Percentiles rank a stretch among this genome's conserved stretches.
These are phyloP conservation scores for Anolis carolinensis DNA, from an alignment of 2,113 vertebrate species.

Conservation along the genomic window DNA sequence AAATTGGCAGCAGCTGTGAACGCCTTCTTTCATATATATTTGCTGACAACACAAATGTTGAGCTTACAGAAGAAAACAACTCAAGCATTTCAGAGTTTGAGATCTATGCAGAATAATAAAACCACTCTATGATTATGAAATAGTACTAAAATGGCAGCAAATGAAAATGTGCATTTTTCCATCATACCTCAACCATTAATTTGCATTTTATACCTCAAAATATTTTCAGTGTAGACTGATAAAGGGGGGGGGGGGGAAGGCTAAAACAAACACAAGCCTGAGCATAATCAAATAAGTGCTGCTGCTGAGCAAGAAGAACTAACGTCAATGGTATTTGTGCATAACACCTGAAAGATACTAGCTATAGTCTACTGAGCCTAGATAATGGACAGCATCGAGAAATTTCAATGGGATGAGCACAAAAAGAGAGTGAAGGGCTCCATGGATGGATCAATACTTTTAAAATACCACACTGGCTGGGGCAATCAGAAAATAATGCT, in stretches of 20 bases:
- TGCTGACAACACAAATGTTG: slow-evolving; percentile 62
- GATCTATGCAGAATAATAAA: slow-evolving; percentile 48
- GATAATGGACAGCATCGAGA: neutral
- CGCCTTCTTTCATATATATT: slow-evolving; percentile 53
- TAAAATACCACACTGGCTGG: slow-evolving; percentile 19
- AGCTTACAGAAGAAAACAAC: slow-evolving; percentile 46
- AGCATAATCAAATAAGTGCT: neutral
- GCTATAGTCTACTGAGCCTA: neutral
- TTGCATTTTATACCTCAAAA: slow-evolving; percentile 25
- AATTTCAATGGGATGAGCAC: neutral
- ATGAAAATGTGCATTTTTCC: slow-evolving; percentile 43
- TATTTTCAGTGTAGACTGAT: slow-evolving; percentile 23
- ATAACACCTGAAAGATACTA: neutral
- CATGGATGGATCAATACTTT: neutral
- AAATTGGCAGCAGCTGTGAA: slow-evolving; percentile 59
- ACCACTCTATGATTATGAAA: slow-evolving; percentile 41
- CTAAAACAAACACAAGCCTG: slow-evolving; percentile 22
- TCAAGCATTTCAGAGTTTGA: slow-evolving; percentile 50
- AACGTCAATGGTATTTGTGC: neutral
- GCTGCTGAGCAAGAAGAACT: neutral
- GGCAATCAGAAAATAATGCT: slow-evolving; percentile 37
- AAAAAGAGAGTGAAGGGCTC: neutral
- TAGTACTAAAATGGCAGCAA: slow-evolving; percentile 39
- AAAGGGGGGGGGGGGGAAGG: too few relatives aligned
- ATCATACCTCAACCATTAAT: slow-evolving; percentile 40